phyloP scores from a whole-genome alignment of 1,140 invertebrate genomes.

The Drosophila virilis region DNA sequence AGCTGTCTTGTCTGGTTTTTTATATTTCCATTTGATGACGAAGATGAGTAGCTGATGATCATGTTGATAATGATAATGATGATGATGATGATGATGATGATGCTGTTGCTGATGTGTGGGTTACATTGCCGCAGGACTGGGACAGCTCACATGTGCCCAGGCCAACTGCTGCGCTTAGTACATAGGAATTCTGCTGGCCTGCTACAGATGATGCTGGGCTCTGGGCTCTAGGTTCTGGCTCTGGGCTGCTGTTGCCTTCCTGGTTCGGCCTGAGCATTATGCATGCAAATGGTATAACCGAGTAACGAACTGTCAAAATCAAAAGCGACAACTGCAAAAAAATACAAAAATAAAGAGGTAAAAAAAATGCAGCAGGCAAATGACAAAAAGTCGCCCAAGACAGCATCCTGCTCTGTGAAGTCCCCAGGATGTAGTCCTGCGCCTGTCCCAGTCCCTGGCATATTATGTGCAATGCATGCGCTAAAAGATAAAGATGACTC shows the following conservation, averaged over 20 bases:
- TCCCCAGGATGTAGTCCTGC: background rate
- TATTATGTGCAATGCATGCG: conserved; percentile 67
- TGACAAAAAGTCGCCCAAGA: conserved; percentile 54
- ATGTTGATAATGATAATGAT: conserved; percentile 10
- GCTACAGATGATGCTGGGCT: background rate
- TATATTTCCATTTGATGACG: conserved; percentile 12
- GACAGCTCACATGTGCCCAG: conserved; percentile 23
- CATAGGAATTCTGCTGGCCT: conserved; percentile 21
- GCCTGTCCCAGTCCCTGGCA: conserved; percentile 15
- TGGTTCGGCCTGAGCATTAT: conserved; percentile 62
- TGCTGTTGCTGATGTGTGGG: conserved; percentile 17
- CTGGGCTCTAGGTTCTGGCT: background rate
- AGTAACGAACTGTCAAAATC: conserved; percentile 82
- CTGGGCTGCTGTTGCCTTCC: conserved; percentile 28
- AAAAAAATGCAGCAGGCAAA: conserved; percentile 23
- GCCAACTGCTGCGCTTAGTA: background rate
- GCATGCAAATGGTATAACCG: conserved; percentile 77
- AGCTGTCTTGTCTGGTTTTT: background rate
- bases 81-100: conserved; percentile 42
- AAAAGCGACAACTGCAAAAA: conserved; percentile 61
- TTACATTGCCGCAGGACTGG: conserved; percentile 28
- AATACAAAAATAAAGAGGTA: background rate
- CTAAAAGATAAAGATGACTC: conserved; percentile 63
- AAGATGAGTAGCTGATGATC: conserved; percentile 22
- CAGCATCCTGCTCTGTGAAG: conserved; percentile 5